phyloP scores from a whole-genome alignment of 2,113 vertebrate genomes.

The Oreotrochilus melanogaster region DNA sequence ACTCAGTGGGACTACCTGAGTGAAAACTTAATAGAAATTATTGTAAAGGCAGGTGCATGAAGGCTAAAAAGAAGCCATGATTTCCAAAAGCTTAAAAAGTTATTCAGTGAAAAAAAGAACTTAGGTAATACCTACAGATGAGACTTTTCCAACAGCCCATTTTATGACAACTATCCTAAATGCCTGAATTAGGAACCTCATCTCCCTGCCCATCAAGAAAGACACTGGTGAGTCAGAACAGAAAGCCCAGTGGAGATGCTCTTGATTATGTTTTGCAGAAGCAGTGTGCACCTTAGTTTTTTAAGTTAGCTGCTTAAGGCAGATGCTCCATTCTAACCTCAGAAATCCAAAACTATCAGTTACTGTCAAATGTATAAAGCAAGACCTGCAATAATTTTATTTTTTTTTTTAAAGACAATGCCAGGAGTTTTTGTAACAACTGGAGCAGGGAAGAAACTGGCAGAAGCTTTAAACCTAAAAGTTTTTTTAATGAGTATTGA shows the following conservation, averaged over 20 bases:
- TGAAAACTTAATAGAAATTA: background rate
- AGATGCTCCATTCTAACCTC: background rate
- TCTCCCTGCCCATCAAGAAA: background rate
- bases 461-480: background rate
- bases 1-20: background rate
- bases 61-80: background rate
- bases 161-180: background rate
- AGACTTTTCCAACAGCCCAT: background rate
- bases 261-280: background rate
- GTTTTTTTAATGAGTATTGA: background rate
- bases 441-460: background rate
- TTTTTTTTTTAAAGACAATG: background rate
- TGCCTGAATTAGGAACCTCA: background rate
- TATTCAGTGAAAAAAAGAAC: background rate
- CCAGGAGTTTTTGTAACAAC: background rate
- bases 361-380: rapidly evolving
- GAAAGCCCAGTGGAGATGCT: background rate
- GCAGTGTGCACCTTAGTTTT: background rate
- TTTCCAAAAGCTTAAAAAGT: background rate
- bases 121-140: background rate
- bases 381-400: background rate
- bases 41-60: background rate
- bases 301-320: background rate
- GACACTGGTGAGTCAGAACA: background rate
- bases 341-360: background rate